A percentile compares a stretch with the other conserved stretches of the same genome.
phyloP scores from a whole-genome alignment of 1,140 invertebrate genomes.

The Carcinoscorpius rotundicauda region DNA sequence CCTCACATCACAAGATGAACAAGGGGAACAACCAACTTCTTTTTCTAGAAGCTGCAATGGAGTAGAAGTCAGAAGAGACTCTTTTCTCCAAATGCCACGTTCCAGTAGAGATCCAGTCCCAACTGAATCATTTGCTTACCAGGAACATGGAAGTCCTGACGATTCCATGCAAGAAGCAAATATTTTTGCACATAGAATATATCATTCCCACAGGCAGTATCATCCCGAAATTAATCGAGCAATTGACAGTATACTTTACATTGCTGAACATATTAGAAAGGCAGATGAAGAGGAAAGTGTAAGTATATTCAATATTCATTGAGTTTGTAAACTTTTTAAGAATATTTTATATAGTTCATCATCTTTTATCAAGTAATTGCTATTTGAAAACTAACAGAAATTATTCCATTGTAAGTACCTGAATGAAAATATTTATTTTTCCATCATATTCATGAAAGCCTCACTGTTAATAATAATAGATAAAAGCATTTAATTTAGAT shows the following conservation, averaged over 20 bases:
- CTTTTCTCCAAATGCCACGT: not conserved
- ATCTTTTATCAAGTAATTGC: too few species aligned
- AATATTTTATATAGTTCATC: too few species aligned
- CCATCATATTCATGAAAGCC: too few species aligned
- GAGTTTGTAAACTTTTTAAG: too few species aligned
- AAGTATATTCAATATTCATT: conserved; percentile 24
- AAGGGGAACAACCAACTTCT: conserved; percentile 7
- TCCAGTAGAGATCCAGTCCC: not conserved
- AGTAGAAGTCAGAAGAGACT: conserved; percentile 7
- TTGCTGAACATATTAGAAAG: conserved; percentile 93
- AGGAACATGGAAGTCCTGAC: too few species aligned
- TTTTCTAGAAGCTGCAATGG: conserved; percentile 8
- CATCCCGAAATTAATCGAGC: conserved; percentile 71
- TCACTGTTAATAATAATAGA: too few species aligned
- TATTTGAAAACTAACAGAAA: too few species aligned
- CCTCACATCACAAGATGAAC: conserved; percentile 46
- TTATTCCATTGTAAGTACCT: too few species aligned
- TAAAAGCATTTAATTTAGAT: too few species aligned
- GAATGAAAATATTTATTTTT: too few species aligned
- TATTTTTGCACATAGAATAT: conserved; percentile 1
- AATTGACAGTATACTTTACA: conserved; percentile 85
- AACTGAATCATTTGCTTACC: not conserved
- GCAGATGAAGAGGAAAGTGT: conserved; percentile 90
- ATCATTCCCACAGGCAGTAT: conserved; percentile 9
- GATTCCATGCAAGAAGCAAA: conserved; percentile 2